phyloP scores from a whole-genome alignment of 2,888 invertebrate genomes.

The Scaptomyza caliginosa region DNA sequence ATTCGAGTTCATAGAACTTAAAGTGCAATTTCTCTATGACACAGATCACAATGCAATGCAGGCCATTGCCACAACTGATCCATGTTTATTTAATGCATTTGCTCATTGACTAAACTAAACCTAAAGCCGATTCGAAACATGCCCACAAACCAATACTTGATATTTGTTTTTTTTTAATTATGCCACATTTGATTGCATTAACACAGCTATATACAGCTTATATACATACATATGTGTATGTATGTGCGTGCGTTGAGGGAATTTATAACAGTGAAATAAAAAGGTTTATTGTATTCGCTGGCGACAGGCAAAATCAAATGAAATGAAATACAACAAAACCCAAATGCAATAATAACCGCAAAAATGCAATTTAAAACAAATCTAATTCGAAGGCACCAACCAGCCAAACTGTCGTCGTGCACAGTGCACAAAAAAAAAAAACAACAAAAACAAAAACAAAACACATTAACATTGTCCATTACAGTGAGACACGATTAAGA shows the following conservation, averaged over 20 bases:
- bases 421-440: background rate
- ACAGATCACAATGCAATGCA: too few species aligned
- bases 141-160: background rate
- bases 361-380: conserved; percentile 66
- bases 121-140: background rate
- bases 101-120: background rate
- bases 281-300: background rate
- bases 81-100: conserved; percentile 10
- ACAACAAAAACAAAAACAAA: background rate
- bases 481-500: too few species aligned
- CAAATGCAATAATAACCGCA: conserved; percentile 43
- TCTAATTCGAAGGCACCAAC: conserved; percentile 46
- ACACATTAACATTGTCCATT: too few species aligned
- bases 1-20: too few species aligned
- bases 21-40: too few species aligned
- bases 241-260: background rate
- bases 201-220: conserved; percentile 17
- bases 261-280: background rate
- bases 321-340: conserved; percentile 11
- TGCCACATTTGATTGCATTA: conserved; percentile 56
- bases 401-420: conserved; percentile 4
- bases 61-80: too few species aligned
- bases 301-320: conserved; percentile 2
- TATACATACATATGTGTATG: background rate
- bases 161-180: conserved; percentile 59